phyloP scores from a whole-genome alignment of 2,113 vertebrate species.

The Propithecus coquereli region DNA sequence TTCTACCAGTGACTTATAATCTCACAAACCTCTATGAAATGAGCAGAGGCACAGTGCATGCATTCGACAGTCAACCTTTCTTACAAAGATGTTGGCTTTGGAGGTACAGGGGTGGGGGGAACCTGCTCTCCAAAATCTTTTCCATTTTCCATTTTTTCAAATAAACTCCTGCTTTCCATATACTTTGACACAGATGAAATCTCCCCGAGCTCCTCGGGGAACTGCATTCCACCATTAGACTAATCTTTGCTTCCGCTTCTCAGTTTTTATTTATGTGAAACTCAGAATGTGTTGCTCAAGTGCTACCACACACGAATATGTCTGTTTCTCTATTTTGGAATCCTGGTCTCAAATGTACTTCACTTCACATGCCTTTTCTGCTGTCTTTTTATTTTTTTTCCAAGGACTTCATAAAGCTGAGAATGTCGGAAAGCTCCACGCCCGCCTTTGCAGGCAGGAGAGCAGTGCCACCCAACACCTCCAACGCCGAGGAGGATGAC shows the following conservation, averaged over 20 bases:
- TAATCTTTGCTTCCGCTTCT: constrained; percentile 49
- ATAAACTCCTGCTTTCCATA: constrained; percentile 52
- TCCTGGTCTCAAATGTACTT: neutral
- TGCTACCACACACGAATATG: neutral
- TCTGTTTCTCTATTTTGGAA: constrained; percentile 37
- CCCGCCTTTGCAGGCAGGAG: constrained; percentile 84
- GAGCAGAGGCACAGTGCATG: rapidly evolving
- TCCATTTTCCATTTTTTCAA: constrained; percentile 40
- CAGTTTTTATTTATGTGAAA: constrained; percentile 66
- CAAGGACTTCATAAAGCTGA: neutral
- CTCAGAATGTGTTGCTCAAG: constrained; percentile 3
- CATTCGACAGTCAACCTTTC: neutral
- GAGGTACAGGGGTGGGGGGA: neutral
- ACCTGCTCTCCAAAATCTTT: neutral
- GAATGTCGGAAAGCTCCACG: constrained; percentile 76
- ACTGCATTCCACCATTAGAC: constrained; percentile 44
- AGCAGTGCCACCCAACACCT: constrained; percentile 79
- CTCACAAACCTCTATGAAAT: neutral
- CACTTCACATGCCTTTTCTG: neutral
- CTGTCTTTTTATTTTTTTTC: neutral
- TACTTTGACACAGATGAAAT: constrained; percentile 69
- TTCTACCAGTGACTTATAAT: neutral
- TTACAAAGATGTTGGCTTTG: neutral
- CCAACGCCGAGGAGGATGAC: constrained; percentile 86
- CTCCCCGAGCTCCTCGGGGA: constrained; percentile 44